Evolutionary conservation across 53 echinoderm and acorn worm species (phyloP), one percentile per base, ranked within the genome.

Genomic region (Luidia sarsii): DNA sequence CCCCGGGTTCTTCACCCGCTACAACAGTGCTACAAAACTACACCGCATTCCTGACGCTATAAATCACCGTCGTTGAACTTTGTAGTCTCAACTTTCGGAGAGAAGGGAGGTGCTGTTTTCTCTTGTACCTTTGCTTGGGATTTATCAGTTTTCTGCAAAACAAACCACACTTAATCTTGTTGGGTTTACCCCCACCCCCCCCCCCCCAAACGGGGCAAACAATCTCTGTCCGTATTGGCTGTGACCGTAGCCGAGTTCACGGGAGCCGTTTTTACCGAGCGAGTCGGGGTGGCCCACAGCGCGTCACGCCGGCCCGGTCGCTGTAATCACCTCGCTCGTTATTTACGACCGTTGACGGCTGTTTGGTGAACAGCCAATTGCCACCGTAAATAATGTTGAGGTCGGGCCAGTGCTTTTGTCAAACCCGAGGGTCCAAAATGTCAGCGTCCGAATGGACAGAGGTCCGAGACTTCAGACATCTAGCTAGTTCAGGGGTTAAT

Each of bases 61-160:
- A n/a, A n/a, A n/a, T n/a, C n/a, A n/a, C n/a, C n/a, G n/a, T n/a
- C n/a, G n/a, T n/a, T n/a, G n/a, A n/a, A n/a, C n/a, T n/a, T n/a
- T n/a, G n/a, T n/a, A n/a, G n/a, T 74, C 56, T 74, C 57, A 74
- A 27, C 16, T 74, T 27, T 37, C 74, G 39, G 74, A 38, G 38
- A n/a, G n/a, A n/a, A n/a, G n/a, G 57, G 56, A 55, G 52, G 57
- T 38, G 50, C 52, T 32, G 28, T 70, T 23, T 33, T 24, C 13
- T 0, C 37, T 3, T 64, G 22, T 22, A 36, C 35, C 29, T 20
- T 22, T 33, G 13, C 50, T 33, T 33, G 50, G 13, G 50, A 74
- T 74, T 74, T 74, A 74, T 39, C 56, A 56, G n/a, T n/a, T n/a
- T n/a, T n/a, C 74, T 27, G 25, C 29, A 43, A 67, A 43, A 48